Conservation (phyloP, 2,888 invertebrate species). For the Lasioglossum oenotherae region DNA sequence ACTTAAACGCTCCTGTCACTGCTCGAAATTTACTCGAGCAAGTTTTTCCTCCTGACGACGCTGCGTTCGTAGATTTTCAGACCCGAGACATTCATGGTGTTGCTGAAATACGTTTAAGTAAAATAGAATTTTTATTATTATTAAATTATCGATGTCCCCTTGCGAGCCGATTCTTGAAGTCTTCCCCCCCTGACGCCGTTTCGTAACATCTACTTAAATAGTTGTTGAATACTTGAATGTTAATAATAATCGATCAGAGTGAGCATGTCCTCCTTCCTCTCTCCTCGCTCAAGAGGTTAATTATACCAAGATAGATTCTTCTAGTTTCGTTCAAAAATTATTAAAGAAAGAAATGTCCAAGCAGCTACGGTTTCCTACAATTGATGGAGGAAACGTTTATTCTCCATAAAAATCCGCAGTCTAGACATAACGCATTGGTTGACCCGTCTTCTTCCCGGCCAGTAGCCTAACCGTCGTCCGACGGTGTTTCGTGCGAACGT, state of each 20-base stretch:
- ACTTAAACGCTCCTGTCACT: constrained; percentile 5
- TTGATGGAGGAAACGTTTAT: too few relatives aligned
- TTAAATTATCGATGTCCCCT: too few relatives aligned
- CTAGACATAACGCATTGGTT: not conserved
- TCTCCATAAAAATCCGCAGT: not conserved
- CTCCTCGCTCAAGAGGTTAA: too few relatives aligned
- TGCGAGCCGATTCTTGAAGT: too few relatives aligned
- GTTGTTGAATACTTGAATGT: too few relatives aligned
- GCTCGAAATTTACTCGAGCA: not conserved
- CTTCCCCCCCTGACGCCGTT: too few relatives aligned
- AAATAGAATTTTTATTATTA: not conserved
- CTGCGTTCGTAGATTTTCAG: not conserved
- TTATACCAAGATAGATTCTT: too few relatives aligned
- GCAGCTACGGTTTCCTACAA: too few relatives aligned
- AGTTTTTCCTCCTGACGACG: not conserved
- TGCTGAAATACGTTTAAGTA: not conserved
- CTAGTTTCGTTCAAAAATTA: too few relatives aligned
- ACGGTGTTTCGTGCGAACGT: not conserved
- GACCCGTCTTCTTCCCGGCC: not conserved
- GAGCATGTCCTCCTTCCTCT: too few relatives aligned
- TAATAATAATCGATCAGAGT: too few relatives aligned
- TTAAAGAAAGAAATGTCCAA: not conserved
- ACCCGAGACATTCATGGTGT: not conserved
- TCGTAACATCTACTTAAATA: too few relatives aligned
- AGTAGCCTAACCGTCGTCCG: not conserved